Percentiles rank a stretch among this genome's conserved stretches.
These are phyloP conservation scores for Drosophila aldrichi DNA, from an alignment of 2,888 invertebrate species.

Conservation along the genomic window DNA sequence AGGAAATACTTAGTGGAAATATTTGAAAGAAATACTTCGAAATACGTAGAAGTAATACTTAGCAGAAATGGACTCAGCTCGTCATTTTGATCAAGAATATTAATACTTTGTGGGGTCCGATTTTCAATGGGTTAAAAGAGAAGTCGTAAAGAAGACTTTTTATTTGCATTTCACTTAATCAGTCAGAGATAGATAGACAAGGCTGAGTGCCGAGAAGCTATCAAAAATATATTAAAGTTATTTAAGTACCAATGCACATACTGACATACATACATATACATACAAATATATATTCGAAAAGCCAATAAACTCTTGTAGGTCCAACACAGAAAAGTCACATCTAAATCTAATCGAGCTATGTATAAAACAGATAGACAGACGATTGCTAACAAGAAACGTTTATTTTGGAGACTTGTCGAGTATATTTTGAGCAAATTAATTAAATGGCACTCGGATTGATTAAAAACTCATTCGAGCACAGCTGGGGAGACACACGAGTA, in stretches of 20 bases:
- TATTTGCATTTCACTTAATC: too few species aligned
- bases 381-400: constrained; percentile 9
- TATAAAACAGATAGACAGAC: neutral
- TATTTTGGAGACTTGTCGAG: neutral
- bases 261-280: neutral
- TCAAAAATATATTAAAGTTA: neutral
- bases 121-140: too few species aligned
- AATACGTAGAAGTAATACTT: too few species aligned
- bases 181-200: too few species aligned
- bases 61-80: too few species aligned
- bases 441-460: constrained; percentile 57
- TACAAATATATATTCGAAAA: neutral
- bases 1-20: too few species aligned
- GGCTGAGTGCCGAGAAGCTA: too few species aligned
- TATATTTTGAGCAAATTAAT: constrained; percentile 63
- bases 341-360: neutral
- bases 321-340: neutral
- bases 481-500: constrained; percentile 33
- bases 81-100: too few species aligned
- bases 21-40: too few species aligned
- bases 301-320: constrained; percentile 5
- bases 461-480: constrained; percentile 53
- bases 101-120: too few species aligned
- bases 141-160: too few species aligned
- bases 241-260: neutral